These are phyloP conservation scores for Nephrocerus scutellatus DNA, from an alignment of 2,888 invertebrate species.

Conservation along the genomic window DNA sequence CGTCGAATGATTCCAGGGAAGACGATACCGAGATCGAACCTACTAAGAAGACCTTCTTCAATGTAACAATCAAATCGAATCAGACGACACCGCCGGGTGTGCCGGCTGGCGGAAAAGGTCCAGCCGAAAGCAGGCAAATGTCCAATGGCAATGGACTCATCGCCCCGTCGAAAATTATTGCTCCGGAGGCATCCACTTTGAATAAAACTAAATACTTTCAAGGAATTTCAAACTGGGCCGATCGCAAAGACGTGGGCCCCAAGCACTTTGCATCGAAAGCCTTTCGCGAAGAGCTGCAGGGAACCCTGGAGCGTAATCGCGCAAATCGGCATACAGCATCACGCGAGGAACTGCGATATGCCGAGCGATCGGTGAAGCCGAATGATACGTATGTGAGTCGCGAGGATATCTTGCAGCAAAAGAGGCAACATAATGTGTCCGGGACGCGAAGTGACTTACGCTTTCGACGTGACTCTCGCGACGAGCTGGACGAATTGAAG, in stretches of 20 bases:
- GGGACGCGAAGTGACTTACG: conserved; percentile 41
- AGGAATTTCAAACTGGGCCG: conserved; percentile 75
- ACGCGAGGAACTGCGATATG: too few species aligned
- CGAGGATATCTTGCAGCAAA: conserved; percentile 44
- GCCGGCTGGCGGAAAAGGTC: conserved; percentile 35
- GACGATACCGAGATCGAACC: conserved; percentile 53
- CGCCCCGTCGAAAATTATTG: conserved; percentile 6
- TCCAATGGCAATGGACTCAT: conserved; percentile 22
- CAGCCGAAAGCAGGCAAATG: conserved; percentile 38
- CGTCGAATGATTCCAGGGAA: conserved; percentile 56
- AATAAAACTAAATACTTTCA: conserved; percentile 56
- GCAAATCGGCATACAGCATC: conserved; percentile 14
- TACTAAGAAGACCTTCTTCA: conserved; percentile 67
- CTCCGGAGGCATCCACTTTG: conserved; percentile 18
- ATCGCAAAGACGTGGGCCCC: conserved; percentile 52
- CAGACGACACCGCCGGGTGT: conserved; percentile 47
- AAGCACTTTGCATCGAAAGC: conserved; percentile 46
- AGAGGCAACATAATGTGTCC: conserved; percentile 37
- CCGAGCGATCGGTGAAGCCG: conserved; percentile 14
- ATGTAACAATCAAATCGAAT: conserved; percentile 65
- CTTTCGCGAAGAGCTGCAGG: conserved; percentile 45
- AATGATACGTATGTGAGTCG: conserved; percentile 42
- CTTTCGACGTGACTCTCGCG: conserved; percentile 40
- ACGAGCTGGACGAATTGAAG: conserved; percentile 40
- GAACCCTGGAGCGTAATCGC: conserved; percentile 43